Base-by-base conservation (phyloP, 2,888 invertebrate genomes). In the Marasmarcha lunaedactyla region DNA sequence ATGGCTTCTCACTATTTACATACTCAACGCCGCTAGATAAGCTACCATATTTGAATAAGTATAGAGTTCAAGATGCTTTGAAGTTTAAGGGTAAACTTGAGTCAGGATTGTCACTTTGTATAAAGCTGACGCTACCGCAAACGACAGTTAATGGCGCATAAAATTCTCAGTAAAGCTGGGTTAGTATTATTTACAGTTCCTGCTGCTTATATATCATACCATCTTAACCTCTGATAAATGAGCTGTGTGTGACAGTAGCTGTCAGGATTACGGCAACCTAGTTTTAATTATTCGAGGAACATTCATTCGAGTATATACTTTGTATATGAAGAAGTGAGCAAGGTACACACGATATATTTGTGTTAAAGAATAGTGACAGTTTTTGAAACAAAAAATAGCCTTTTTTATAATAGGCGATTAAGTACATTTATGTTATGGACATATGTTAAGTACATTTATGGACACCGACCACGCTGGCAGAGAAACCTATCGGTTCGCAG, bases 121-220 rank as follows among this genome's bases (percentile, higher is more conserved):
- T 68, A 70, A 72, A 63, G 71, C 70, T 69, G 69, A 73, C 66
- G 63, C 63, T 52, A 60, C 66, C 71, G 62, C 69, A 69, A 72
- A 70, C 67, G 68, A 66, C 67, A 70, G 67, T 67, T 71, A 73
- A 76, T 76, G 73, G 70, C 61, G 71, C 70, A 71, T 76, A 69
- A 72, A 76, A 74, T 76, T 71, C 65, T 50, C 59, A 64, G 64
- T 62, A 66, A 67, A 59, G 59, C 62, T 11, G 30, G 30, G 30
- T 30, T 30, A 30, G 30, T 30, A 30, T n/a, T 30, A 30, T 30
- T 30, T 30, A 30, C 30, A 30, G 30, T 20, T 5, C 20, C 20
- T 20, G 20, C 30, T 3, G 30, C 30, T 30, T 9, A 30, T 30
- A 30, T 30, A 30, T 11, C 11, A 30, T 30, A 30, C 10, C 4